These are phyloP conservation scores for Pterostichus niger DNA, from an alignment of 2,888 invertebrate species.

Conservation along the genomic window DNA sequence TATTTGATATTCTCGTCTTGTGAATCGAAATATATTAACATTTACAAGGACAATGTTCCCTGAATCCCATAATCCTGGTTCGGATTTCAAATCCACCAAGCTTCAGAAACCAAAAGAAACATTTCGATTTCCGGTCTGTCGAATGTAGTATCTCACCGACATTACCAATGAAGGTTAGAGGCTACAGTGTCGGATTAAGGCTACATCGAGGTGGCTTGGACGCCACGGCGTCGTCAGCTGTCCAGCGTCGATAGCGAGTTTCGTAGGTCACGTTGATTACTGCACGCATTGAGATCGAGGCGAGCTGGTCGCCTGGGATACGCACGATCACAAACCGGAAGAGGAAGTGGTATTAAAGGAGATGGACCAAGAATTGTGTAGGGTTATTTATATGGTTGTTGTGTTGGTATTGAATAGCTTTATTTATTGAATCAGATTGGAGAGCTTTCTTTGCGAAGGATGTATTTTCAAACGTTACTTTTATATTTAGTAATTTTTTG, in stretches of 20 bases:
- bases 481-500: no score
- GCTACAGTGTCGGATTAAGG: constrained; percentile 6
- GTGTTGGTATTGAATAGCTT: no score
- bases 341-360: constrained; percentile 14
- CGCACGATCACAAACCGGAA: background rate
- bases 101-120: constrained; percentile 31
- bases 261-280: constrained; percentile 26
- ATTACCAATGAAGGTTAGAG: constrained; percentile 1
- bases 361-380: constrained; percentile 1
- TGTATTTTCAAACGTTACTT: no score
- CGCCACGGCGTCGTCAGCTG: constrained; percentile 12
- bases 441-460: no score
- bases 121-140: constrained; percentile 36
- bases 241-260: constrained; percentile 21
- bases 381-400: no score
- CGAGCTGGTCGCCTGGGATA: background rate
- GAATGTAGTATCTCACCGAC: constrained; percentile 26
- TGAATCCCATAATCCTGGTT: constrained; percentile 19
- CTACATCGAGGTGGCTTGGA: constrained; percentile 20
- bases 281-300: constrained; percentile 8
- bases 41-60: constrained; percentile 45
- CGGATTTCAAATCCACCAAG: constrained; percentile 20
- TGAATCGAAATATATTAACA: constrained; percentile 40
- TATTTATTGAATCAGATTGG: no score
- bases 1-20: background rate